Conservation (phyloP, 2,888 invertebrate species). For the Luperina testacea region DNA sequence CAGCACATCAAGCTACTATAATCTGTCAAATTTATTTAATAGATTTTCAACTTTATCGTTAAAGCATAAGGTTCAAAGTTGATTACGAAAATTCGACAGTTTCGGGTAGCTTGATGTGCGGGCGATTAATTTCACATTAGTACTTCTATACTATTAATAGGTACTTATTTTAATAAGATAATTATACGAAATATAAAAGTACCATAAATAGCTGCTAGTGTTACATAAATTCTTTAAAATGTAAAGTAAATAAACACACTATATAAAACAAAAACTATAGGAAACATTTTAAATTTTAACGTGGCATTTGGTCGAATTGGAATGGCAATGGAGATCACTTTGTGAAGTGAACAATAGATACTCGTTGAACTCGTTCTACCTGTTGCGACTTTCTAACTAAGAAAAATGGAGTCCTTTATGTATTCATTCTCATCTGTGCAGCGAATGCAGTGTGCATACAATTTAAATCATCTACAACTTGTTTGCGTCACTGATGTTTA, state of each 20-base stretch:
- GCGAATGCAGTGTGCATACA: constrained; percentile 66
- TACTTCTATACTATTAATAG: background rate
- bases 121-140: background rate
- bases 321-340: constrained; percentile 33
- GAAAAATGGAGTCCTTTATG: constrained; percentile 58
- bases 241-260: background rate
- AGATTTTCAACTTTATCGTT: too few relatives aligned
- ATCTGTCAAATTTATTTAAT: too few relatives aligned
- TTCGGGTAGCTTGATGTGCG: too few relatives aligned
- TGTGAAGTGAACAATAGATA: constrained; percentile 44
- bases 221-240: too few relatives aligned
- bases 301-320: constrained; percentile 23
- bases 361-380: constrained; percentile 54
- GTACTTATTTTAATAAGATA: background rate
- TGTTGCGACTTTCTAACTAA: constrained; percentile 65
- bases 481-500: constrained; percentile 72
- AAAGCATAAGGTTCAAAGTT: too few relatives aligned
- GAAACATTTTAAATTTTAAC: too few relatives aligned
- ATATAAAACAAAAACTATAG: too few relatives aligned
- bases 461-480: constrained; percentile 67
- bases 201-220: too few relatives aligned
- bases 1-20: too few relatives aligned
- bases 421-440: constrained; percentile 51
- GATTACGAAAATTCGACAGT: too few relatives aligned
- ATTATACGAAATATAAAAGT: background rate